phyloP scores from a whole-genome alignment of 1,140 invertebrate species.

The Drosophila fuyamai region DNA sequence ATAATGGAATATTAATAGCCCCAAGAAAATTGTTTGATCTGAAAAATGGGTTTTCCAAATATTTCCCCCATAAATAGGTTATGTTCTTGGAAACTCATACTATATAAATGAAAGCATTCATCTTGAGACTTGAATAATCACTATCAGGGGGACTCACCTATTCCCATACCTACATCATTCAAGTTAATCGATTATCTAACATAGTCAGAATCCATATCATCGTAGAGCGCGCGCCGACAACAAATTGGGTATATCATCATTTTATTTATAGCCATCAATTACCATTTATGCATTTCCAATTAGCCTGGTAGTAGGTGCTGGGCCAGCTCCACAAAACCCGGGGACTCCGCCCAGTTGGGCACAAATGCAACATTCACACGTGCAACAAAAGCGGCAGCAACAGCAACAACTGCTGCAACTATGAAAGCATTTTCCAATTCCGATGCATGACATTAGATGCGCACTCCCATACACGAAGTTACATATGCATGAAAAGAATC shows the following conservation, averaged over 20 bases:
- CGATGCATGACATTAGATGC: constrained; percentile 57
- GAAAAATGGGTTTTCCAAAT: neutral
- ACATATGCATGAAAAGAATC: constrained; percentile 78
- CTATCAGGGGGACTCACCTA: constrained; percentile 1
- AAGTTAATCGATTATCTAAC: constrained; percentile 31
- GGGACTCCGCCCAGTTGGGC: constrained; percentile 17
- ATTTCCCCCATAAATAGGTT: neutral
- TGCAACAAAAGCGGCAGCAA: constrained; percentile 52
- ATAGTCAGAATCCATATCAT: constrained; percentile 20
- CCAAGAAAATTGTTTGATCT: too few relatives aligned
- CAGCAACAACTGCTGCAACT: constrained; percentile 27
- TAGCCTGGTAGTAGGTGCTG: constrained; percentile 62
- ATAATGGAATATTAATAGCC: too few relatives aligned
- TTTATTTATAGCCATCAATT: constrained; percentile 71
- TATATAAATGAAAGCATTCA: neutral
- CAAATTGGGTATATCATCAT: constrained; percentile 44
- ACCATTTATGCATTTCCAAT: constrained; percentile 75
- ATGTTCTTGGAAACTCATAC: neutral
- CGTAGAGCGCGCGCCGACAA: constrained; percentile 13
- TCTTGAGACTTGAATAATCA: neutral
- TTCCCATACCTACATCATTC: constrained; percentile 11
- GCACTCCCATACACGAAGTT: constrained; percentile 66
- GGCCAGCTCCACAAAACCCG: constrained; percentile 6
- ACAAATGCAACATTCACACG: constrained; percentile 66
- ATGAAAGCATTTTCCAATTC: constrained; percentile 53